Evolutionary conservation across 2,797 vertebrate genomes (phyloP).

Genomic region (Peromyscus aztecus): DNA sequence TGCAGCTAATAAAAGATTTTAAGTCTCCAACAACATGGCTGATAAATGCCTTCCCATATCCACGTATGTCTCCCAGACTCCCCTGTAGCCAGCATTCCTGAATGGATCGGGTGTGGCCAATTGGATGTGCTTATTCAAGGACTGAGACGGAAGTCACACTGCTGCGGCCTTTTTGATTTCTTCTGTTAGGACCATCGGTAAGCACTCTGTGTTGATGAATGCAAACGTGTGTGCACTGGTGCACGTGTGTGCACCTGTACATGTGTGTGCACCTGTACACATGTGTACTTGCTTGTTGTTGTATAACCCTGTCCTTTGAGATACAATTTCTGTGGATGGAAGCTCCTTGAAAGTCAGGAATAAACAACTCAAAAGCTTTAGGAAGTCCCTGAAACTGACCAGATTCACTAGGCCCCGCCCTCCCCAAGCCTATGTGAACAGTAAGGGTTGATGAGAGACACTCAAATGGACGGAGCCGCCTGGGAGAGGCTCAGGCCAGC

Average conservation of each 20-base stretch:
- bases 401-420: neutral
- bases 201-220: neutral
- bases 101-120: neutral
- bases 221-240: too few species aligned
- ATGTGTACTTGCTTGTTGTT: too few species aligned
- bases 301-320: neutral
- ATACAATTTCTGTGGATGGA: neutral
- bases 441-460: neutral
- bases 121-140: neutral
- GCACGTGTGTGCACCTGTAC: neutral
- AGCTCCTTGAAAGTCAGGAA: neutral
- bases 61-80: neutral
- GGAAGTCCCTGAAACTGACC: neutral
- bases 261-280: too few species aligned
- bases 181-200: neutral
- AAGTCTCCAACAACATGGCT: neutral
- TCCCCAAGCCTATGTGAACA: neutral
- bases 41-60: neutral
- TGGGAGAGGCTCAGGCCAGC: neutral
- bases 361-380: neutral
- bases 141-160: neutral
- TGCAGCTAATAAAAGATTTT: neutral
- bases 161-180: neutral
- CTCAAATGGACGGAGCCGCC: neutral
- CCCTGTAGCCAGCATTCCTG: conserved; percentile 9